Evolutionary conservation across 2,797 vertebrate species (phyloP).

Genomic region (Heterohyrax brucei): DNA sequence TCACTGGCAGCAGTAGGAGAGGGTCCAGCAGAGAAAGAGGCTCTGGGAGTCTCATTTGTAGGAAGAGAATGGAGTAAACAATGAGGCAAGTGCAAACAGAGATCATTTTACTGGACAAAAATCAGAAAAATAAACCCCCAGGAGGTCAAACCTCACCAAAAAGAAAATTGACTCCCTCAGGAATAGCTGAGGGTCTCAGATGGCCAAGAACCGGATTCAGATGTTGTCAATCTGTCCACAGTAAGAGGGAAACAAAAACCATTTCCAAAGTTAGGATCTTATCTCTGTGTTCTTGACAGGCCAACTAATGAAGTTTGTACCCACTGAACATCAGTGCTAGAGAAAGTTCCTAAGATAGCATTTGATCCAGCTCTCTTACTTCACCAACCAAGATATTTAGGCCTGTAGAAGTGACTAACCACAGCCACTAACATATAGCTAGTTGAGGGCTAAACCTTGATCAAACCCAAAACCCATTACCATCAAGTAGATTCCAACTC

Average conservation of each 20-base stretch:
- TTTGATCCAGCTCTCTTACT: not conserved
- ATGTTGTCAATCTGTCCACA: not conserved
- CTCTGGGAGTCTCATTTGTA: not conserved
- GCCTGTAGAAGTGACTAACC: not conserved
- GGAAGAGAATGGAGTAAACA: not conserved
- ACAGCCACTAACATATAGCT: not conserved
- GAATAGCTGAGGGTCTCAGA: not conserved
- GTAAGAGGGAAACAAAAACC: not conserved
- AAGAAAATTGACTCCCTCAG: not conserved
- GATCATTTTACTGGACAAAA: conserved; percentile 27
- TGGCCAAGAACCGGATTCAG: not conserved
- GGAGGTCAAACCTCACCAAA: not conserved
- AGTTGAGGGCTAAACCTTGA: not conserved
- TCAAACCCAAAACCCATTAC: not conserved
- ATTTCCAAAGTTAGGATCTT: conserved; percentile 1
- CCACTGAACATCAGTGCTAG: not conserved
- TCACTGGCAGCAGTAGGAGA: not conserved
- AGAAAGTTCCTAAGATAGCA: not conserved
- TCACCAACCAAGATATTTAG: not conserved
- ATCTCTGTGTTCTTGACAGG: not conserved
- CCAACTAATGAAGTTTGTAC: not conserved
- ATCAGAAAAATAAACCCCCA: not conserved
- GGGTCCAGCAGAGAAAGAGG: not conserved
- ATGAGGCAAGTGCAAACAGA: not conserved
- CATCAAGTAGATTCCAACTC: too few relatives aligned